phyloP scores from a whole-genome alignment of 2,113 vertebrate genomes.

The Reinhardtius hippoglossoides region DNA sequence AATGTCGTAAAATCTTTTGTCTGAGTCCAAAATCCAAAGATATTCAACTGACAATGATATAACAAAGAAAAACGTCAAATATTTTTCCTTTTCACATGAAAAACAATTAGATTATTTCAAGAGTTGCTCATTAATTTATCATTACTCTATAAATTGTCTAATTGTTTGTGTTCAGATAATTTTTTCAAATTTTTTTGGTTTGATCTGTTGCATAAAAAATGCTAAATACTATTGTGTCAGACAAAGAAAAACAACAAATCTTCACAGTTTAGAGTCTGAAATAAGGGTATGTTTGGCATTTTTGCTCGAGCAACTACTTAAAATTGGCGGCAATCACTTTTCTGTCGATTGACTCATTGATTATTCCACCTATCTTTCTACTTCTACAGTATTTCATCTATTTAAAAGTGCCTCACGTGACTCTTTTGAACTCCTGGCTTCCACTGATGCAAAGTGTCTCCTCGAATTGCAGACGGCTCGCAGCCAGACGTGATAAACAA shows the following conservation, averaged over 20 bases:
- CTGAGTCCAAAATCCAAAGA: background rate
- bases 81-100: background rate
- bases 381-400: conserved; percentile 1
- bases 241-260: too few relatives aligned
- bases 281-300: background rate
- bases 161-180: background rate
- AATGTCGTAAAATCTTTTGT: too few relatives aligned
- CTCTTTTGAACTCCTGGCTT: conserved; percentile 8
- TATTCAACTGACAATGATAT: background rate
- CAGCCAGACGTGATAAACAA: conserved; percentile 56
- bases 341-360: background rate
- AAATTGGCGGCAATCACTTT: too few relatives aligned
- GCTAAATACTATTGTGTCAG: background rate
- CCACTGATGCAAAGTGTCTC: conserved; percentile 50
- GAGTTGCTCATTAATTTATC: background rate
- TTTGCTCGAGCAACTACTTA: background rate
- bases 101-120: background rate
- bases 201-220: background rate
- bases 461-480: conserved; percentile 34
- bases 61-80: background rate
- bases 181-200: too few relatives aligned
- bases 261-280: background rate
- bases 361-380: background rate
- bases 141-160: background rate
- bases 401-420: conserved; percentile 26